Percentiles rank a stretch among this genome's conserved stretches.
phyloP scores from a whole-genome alignment of 2,113 vertebrate genomes.

The Strix aluco region DNA sequence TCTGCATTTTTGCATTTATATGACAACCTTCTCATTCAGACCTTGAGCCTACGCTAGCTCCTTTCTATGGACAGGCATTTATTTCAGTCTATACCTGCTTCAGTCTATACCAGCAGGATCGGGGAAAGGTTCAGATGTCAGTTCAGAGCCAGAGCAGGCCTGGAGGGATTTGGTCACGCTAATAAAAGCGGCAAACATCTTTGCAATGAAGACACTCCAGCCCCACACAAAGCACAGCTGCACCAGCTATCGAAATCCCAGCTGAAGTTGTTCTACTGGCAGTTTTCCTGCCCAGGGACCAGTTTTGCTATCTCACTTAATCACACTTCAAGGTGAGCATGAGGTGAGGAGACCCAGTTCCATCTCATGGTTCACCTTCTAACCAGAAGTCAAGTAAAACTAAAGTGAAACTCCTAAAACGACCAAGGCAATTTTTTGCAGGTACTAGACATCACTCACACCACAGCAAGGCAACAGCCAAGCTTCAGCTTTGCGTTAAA shows the following conservation, averaged over 20 bases:
- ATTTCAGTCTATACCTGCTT: too few relatives aligned
- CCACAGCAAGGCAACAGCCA: background rate
- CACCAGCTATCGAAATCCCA: background rate
- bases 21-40: background rate
- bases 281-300: background rate
- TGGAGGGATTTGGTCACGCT: background rate
- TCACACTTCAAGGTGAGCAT: background rate
- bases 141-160: background rate
- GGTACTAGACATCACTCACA: background rate
- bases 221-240: background rate
- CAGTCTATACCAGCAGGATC: background rate
- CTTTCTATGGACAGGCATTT: background rate
- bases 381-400: background rate
- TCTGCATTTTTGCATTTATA: background rate
- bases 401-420: background rate
- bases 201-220: background rate
- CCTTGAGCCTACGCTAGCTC: background rate
- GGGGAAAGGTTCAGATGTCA: background rate
- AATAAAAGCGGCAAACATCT: conserved; percentile 6
- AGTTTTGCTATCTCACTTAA: background rate
- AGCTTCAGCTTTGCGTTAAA: background rate
- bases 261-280: background rate
- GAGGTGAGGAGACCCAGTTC: background rate
- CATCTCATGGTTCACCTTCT: background rate
- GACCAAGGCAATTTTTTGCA: background rate